Conservation (phyloP, 2,888 invertebrate species). For the Euzetes globulus region DNA sequence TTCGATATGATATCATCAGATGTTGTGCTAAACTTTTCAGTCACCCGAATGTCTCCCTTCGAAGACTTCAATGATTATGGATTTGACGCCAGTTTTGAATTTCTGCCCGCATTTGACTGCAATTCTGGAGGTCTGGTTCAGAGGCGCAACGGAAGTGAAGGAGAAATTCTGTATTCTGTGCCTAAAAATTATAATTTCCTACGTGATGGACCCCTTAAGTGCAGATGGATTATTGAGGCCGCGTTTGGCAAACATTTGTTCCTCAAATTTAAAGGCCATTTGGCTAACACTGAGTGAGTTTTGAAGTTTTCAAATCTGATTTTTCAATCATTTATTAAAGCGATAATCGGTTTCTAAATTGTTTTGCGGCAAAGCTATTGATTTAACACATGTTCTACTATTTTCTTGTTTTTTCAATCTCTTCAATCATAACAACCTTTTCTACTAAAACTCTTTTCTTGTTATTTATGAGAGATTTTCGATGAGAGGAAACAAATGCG, state of each 20-base stretch:
- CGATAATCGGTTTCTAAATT: constrained; percentile 18
- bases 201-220: constrained; percentile 33
- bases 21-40: constrained; percentile 64
- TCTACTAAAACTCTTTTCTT: background rate
- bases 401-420: constrained; percentile 4
- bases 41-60: constrained; percentile 69
- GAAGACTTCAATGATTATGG: constrained; percentile 71
- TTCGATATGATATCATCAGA: constrained; percentile 62
- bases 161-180: constrained; percentile 33
- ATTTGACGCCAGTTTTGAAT: constrained; percentile 72
- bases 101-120: constrained; percentile 55
- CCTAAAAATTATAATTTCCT: constrained; percentile 24
- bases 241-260: constrained; percentile 42
- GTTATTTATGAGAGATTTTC: background rate
- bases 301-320: background rate
- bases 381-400: constrained; percentile 9
- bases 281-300: background rate
- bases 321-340: constrained; percentile 13
- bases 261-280: constrained; percentile 41
- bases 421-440: background rate
- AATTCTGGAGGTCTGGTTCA: constrained; percentile 19
- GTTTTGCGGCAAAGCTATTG: background rate
- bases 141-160: constrained; percentile 31
- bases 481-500: background rate
- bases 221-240: constrained; percentile 43